These are phyloP conservation scores for Schlechtendalia chinensis DNA, from an alignment of 1,140 invertebrate genomes.

Conservation along the genomic window DNA sequence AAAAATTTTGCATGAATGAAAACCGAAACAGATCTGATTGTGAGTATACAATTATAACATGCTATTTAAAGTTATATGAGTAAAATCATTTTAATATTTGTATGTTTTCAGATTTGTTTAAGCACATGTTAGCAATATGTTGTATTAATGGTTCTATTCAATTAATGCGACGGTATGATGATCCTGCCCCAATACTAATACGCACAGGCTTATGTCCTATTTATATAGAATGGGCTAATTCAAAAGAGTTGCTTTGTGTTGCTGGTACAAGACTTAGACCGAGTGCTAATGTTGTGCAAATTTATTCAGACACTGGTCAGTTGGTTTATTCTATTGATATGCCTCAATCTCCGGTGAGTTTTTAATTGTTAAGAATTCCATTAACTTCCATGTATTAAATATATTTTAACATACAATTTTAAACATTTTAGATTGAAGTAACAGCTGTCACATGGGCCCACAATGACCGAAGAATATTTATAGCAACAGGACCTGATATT, in stretches of 20 bases:
- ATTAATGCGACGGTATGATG: conserved; percentile 86
- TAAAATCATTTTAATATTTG: background rate
- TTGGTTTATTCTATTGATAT: conserved; percentile 74
- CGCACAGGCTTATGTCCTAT: conserved; percentile 76
- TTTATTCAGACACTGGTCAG: conserved; percentile 74
- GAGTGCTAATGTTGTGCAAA: conserved; percentile 71
- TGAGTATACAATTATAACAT: background rate
- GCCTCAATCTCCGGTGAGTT: conserved; percentile 69
- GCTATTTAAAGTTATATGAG: background rate
- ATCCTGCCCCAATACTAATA: conserved; percentile 82
- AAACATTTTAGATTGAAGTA: conserved; percentile 68
- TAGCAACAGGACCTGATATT: conserved; percentile 83
- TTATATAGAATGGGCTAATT: conserved; percentile 94
- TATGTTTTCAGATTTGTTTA: conserved; percentile 59
- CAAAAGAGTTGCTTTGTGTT: conserved; percentile 84
- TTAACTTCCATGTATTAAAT: background rate
- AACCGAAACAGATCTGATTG: conserved; percentile 61
- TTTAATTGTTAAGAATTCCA: background rate
- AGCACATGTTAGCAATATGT: conserved; percentile 81
- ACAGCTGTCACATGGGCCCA: conserved; percentile 96
- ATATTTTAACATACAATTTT: background rate
- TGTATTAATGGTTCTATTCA: conserved; percentile 85
- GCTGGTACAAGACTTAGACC: conserved; percentile 70
- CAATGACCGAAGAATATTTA: conserved; percentile 89
- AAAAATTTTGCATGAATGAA: conserved; percentile 98